Conservation (phyloP, 2,888 invertebrate species). For the Pterostichus madidus region DNA sequence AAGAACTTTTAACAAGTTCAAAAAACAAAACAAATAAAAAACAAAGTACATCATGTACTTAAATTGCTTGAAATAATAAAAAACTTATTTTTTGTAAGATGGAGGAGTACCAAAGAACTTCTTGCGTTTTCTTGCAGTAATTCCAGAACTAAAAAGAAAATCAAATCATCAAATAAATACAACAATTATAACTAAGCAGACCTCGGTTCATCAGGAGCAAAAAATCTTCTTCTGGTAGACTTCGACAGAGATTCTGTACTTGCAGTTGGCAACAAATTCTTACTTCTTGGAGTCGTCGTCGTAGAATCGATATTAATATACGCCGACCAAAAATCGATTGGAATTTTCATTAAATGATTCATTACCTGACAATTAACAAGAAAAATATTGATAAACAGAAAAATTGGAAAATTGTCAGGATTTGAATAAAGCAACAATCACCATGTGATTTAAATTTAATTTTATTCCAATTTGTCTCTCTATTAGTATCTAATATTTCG, state of each 20-base stretch:
- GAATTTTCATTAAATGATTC: slow-evolving; percentile 84
- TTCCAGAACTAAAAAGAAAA: slow-evolving; percentile 23
- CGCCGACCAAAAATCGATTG: slow-evolving; percentile 83
- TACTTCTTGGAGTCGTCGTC: slow-evolving; percentile 70
- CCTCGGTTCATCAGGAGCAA: slow-evolving; percentile 68
- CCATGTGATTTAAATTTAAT: no score
- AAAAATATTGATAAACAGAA: slow-evolving; percentile 3
- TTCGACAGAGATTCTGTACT: slow-evolving; percentile 74
- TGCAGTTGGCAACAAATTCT: slow-evolving; percentile 74
- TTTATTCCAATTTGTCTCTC: no score
- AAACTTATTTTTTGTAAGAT: neutral
- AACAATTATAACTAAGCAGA: neutral
- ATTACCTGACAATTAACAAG: slow-evolving; percentile 74
- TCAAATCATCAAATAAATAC: slow-evolving; percentile 61
- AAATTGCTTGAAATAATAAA: neutral
- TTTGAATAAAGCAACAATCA: no score
- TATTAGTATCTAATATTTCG: no score
- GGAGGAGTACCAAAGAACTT: slow-evolving; percentile 44
- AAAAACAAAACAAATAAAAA: slow-evolving; percentile 1
- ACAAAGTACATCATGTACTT: slow-evolving; percentile 13
- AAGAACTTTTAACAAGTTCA: neutral
- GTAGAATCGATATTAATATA: slow-evolving; percentile 80
- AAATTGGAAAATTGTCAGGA: no score
- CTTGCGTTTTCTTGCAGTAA: slow-evolving; percentile 7
- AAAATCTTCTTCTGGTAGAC: slow-evolving; percentile 68